These are phyloP conservation scores for Coelopa frigida DNA, from an alignment of 1,140 invertebrate genomes.

Conservation along the genomic window DNA sequence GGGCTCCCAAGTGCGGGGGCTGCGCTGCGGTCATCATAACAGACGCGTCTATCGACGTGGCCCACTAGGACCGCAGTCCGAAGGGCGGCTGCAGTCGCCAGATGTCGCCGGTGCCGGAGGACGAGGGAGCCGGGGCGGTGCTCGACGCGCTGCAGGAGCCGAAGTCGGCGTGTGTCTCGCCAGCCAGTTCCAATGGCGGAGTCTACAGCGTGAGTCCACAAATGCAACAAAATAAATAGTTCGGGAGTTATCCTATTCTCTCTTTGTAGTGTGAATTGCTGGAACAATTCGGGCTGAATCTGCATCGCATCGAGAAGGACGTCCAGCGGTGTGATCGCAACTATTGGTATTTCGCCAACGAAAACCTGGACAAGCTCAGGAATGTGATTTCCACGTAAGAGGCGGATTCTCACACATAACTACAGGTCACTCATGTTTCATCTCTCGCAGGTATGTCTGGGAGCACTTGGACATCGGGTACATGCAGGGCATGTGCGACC, in stretches of 20 bases:
- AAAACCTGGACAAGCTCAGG: constrained; percentile 86
- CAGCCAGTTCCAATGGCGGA: constrained; percentile 76
- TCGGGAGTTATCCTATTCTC: constrained; percentile 10
- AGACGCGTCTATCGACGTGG: constrained; percentile 57
- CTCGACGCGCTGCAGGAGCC: constrained; percentile 43
- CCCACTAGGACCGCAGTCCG: constrained; percentile 42
- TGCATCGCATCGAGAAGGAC: constrained; percentile 93
- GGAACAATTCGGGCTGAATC: constrained; percentile 79
- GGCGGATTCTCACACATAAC: neutral
- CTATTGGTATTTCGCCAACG: constrained; percentile 81
- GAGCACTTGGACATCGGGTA: constrained; percentile 82
- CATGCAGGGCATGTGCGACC: constrained; percentile 88
- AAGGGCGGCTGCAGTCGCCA: constrained; percentile 26
- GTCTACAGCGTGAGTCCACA: constrained; percentile 68
- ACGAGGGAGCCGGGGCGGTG: too few species aligned
- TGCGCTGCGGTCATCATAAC: constrained; percentile 58
- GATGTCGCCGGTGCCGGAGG: too few species aligned
- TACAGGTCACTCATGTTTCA: neutral
- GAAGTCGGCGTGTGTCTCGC: constrained; percentile 61
- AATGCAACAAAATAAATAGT: neutral
- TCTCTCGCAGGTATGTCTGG: constrained; percentile 77
- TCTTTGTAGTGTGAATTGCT: constrained; percentile 68
- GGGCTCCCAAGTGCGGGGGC: too few species aligned
- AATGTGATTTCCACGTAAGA: constrained; percentile 93
- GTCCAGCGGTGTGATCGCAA: constrained; percentile 90